Evolutionary conservation across 2,888 invertebrate species (phyloP).

Genomic region (Strigamia crassipes): DNA sequence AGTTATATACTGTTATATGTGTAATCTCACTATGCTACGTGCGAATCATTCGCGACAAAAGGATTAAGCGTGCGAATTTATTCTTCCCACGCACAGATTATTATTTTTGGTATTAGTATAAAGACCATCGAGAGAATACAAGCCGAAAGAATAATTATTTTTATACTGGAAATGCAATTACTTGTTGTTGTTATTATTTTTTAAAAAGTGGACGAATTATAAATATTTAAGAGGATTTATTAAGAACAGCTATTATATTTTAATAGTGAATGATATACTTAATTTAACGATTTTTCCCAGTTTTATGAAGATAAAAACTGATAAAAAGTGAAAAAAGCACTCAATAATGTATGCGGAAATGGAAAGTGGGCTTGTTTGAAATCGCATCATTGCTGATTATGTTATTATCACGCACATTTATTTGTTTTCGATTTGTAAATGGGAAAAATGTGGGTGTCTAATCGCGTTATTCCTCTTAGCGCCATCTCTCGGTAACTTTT

Average conservation of each 20-base stretch:
- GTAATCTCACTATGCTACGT: not conserved
- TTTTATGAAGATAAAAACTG: not conserved
- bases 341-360: not conserved
- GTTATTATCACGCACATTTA: not conserved
- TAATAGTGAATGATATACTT: not conserved
- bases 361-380: no score
- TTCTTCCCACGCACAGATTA: conserved; percentile 5
- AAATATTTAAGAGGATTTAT: not conserved
- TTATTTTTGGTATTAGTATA: not conserved
- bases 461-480: conserved; percentile 1
- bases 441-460: not conserved
- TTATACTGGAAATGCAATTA: not conserved
- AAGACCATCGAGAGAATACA: not conserved
- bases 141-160: not conserved
- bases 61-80: conserved; percentile 25
- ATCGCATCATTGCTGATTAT: not conserved
- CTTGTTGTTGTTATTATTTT: no score
- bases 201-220: not conserved
- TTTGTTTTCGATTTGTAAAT: not conserved
- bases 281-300: not conserved
- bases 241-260: not conserved
- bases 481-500: conserved; percentile 13
- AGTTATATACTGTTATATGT: not conserved
- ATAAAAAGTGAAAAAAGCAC: not conserved
- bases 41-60: not conserved